Conservation (phyloP, 2,797 vertebrate genomes). For the Microchirus variegatus region DNA sequence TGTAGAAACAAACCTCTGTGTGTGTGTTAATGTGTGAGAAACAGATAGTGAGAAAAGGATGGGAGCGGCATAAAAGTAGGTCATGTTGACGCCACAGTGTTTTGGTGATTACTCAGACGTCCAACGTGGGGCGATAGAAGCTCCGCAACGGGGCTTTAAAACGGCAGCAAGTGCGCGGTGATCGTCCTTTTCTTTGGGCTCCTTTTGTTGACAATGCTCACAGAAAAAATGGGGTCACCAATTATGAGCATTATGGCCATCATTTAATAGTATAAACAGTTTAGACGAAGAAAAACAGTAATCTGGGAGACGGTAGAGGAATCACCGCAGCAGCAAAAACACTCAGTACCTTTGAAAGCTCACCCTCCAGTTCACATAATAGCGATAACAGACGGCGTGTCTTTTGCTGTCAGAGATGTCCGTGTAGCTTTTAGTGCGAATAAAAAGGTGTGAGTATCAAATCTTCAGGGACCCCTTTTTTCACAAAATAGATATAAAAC, state of each 20-base stretch:
- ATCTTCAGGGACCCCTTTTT: conserved; percentile 7
- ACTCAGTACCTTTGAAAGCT: conserved; percentile 36
- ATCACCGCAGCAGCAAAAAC: conserved; percentile 20
- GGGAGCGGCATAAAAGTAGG: too few relatives aligned
- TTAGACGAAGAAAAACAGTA: conserved; percentile 19
- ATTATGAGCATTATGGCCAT: neutral
- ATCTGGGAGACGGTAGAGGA: conserved; percentile 19
- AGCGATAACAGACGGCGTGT: conserved; percentile 12
- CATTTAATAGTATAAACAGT: conserved; percentile 7
- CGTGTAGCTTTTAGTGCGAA: conserved; percentile 24
- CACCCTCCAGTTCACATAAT: conserved; percentile 35
- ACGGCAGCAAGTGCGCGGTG: too few relatives aligned
- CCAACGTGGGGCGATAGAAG: too few relatives aligned
- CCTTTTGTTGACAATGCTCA: neutral
- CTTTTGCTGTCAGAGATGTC: conserved; percentile 46
- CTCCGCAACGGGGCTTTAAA: too few relatives aligned
- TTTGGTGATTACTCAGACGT: too few relatives aligned
- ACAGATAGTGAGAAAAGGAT: neutral
- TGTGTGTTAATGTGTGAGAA: too few relatives aligned
- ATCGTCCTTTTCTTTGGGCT: too few relatives aligned
- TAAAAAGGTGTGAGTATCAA: conserved; percentile 16
- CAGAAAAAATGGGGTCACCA: neutral
- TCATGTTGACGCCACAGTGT: too few relatives aligned
- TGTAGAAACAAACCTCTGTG: too few relatives aligned
- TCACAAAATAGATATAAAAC: conserved; percentile 14